Evolutionary conservation across 2,797 vertebrate species (phyloP), one percentile per base, ranked within the genome.

Genomic region (Sylvilagus floridanus): DNA sequence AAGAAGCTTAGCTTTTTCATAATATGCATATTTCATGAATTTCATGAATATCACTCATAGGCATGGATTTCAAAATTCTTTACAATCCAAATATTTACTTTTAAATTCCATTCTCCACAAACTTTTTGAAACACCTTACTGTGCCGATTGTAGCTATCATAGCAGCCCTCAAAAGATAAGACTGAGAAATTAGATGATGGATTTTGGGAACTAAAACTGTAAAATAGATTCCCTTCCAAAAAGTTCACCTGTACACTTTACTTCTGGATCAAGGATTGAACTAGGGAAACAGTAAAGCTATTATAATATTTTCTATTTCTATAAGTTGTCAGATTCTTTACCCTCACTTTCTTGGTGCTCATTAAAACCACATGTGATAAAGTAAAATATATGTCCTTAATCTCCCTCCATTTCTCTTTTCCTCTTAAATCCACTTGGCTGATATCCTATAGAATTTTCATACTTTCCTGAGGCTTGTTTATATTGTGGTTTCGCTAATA

Each of bases 401-500:
- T 13, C 54, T 94, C 37, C 91, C 24, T 94, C 91, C 62, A 71
- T 68, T 87, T 37, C 60, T 76, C 28, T 50, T 21, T 37, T 76
- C 54, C 71, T 88, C 66, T 94, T 75, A 89, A 91, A 84, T 78
- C 0, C 5, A 75, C 10, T 78, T 84, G 87, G 66, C 62, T 72
- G 28, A 71, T 3, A 16, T 57, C 72, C 57, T 28, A 50, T 6
- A 83, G 47, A 81, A 73, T 42, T 88, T 95, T 71, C 42, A 35
- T 90, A 60, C 30, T 88, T 92, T 96, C 68, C 73, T 86, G 77
- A 90, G 84, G 16, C 30, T 79, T 96, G 37, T 89, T 93, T 90
- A 90, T 60, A 81, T 4, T 81, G 84, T 69, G 85, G 88, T 78
- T 96, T 93, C 94, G 60, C 69, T 95, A 73, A 89, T 63, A 93